Conservation (phyloP, 2,113 vertebrate species). For the Coturnix japonica region DNA sequence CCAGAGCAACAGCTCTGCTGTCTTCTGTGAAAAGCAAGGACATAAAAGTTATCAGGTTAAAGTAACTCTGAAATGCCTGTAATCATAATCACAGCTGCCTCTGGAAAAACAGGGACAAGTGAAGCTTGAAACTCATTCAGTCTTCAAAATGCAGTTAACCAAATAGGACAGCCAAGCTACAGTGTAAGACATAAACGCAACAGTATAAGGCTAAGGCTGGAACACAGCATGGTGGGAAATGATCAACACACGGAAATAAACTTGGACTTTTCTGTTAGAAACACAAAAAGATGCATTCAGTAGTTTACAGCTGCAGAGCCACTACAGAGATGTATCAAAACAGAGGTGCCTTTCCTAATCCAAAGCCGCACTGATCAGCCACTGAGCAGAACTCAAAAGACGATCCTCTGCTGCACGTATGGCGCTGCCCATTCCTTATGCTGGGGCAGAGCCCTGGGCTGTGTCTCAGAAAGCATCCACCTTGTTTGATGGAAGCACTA, state of each 20-base stretch:
- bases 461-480: neutral
- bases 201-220: neutral
- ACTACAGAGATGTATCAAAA: neutral
- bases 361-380: too few relatives aligned
- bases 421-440: neutral
- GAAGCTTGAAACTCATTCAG: neutral
- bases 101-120: neutral
- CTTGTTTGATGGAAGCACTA: neutral
- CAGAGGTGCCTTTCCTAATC: neutral
- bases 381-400: neutral
- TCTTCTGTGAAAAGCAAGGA: neutral
- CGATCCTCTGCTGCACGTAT: neutral
- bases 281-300: neutral
- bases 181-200: neutral
- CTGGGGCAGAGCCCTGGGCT: neutral
- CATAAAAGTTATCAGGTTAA: neutral
- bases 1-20: neutral
- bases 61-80: neutral
- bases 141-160: neutral
- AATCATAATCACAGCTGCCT: too few relatives aligned
- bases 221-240: neutral
- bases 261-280: neutral
- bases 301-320: neutral
- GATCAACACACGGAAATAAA: neutral
- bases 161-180: rapidly evolving